Evolutionary conservation across 37 sponge, comb jelly and placozoan genomes (phyloP).

Genomic region (Petrosia ficiformis): DNA sequence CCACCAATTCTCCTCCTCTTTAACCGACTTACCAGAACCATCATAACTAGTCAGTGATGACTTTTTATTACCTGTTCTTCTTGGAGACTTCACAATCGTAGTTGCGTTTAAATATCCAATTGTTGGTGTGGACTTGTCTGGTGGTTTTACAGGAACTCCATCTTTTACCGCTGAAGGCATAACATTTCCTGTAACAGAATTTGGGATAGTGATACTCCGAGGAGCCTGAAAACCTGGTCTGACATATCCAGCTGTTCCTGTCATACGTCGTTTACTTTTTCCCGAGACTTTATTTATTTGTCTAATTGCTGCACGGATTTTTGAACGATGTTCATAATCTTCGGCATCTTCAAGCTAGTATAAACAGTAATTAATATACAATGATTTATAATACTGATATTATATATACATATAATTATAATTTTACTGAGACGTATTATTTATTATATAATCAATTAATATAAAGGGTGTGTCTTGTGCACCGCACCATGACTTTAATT

Average conservation of each 20-base stretch:
- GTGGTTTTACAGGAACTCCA: neutral
- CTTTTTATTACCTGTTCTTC: neutral
- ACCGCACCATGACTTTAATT: too few relatives aligned
- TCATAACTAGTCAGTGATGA: neutral
- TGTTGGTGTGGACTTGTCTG: neutral
- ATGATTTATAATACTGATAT: neutral
- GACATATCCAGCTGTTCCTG: constrained; percentile 43
- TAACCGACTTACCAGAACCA: neutral
- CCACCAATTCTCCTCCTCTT: neutral
- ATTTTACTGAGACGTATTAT: neutral
- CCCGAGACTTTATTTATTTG: constrained; percentile 42
- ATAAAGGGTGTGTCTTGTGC: too few relatives aligned
- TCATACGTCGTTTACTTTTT: constrained; percentile 1
- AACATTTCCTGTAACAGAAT: constrained; percentile 63
- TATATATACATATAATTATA: neutral
- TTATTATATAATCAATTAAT: too few relatives aligned
- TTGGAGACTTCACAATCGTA: neutral
- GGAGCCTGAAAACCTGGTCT: constrained; percentile 71
- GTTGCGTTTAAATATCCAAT: neutral
- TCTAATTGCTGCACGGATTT: constrained; percentile 55
- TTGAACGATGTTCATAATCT: constrained; percentile 61
- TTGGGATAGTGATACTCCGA: constrained; percentile 41
- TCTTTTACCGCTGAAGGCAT: constrained; percentile 35
- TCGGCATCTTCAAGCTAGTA: constrained; percentile 57
- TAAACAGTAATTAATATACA: neutral